Conservation (phyloP, 2,888 invertebrate species). For the Parapristionchus giblindavisi region DNA sequence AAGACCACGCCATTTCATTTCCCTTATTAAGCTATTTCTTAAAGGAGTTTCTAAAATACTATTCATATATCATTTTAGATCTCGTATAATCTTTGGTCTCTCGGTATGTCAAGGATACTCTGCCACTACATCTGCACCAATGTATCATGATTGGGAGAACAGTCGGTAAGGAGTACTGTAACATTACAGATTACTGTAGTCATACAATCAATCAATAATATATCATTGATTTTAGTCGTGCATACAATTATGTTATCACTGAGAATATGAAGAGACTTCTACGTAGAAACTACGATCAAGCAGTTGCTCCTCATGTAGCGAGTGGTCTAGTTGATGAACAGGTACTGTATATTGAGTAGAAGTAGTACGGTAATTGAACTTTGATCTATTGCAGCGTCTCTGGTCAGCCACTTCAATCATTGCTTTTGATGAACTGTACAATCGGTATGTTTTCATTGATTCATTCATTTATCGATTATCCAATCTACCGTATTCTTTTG, state of each 20-base stretch:
- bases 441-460: slow-evolving; percentile 68
- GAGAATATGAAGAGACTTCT: slow-evolving; percentile 89
- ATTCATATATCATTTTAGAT: not conserved
- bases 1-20: too few relatives aligned
- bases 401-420: slow-evolving; percentile 86
- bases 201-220: not conserved
- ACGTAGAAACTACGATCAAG: slow-evolving; percentile 81
- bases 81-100: slow-evolving; percentile 77
- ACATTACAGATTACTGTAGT: not conserved
- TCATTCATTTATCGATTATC: not conserved
- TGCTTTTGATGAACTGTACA: slow-evolving; percentile 89
- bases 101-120: slow-evolving; percentile 94
- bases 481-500: not conserved
- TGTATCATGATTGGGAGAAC: slow-evolving; percentile 61
- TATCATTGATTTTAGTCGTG: slow-evolving; percentile 75
- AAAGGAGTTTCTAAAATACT: too few relatives aligned
- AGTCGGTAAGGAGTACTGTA: slow-evolving; percentile 62
- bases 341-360: slow-evolving; percentile 20
- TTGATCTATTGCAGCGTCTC: slow-evolving; percentile 74
- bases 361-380: not conserved
- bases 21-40: too few relatives aligned
- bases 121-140: slow-evolving; percentile 79
- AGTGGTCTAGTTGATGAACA: slow-evolving; percentile 75
- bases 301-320: slow-evolving; percentile 55
- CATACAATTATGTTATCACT: slow-evolving; percentile 91